Evolutionary conservation across 2,888 invertebrate species (phyloP), one percentile per base, ranked within the genome.

Genomic region (Tuberolachnus salignus): DNA sequence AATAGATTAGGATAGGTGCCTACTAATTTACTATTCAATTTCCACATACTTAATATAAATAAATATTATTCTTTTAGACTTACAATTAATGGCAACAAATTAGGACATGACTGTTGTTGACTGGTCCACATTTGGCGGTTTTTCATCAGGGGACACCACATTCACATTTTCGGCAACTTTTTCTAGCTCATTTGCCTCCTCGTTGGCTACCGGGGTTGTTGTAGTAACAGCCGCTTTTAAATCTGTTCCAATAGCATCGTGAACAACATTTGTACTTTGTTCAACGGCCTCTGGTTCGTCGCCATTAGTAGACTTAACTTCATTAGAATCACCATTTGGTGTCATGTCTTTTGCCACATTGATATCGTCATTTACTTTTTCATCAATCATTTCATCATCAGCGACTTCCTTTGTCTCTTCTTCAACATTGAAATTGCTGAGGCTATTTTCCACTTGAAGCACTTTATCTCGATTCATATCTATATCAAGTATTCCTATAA

Each of bases 1-100:
- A n/a, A n/a, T n/a, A n/a, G n/a, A n/a, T n/a, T n/a, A n/a, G n/a
- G n/a, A n/a, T n/a, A n/a, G n/a, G n/a, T n/a, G n/a, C n/a, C n/a
- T n/a, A n/a, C n/a, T n/a, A n/a, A n/a, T n/a, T n/a, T n/a, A n/a
- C n/a, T n/a, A n/a, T n/a, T n/a, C n/a, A n/a, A n/a, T n/a, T n/a
- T n/a, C n/a, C n/a, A n/a, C n/a, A n/a, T n/a, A n/a, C n/a, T n/a
- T n/a, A n/a, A n/a, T n/a, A n/a, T n/a, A n/a, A n/a, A n/a, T n/a
- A n/a, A n/a, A n/a, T n/a, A n/a, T n/a, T n/a, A n/a, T 46, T 10
- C 46, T 46, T 14, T 42, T 53, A 34, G 34, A 70, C 73, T 73
- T 53, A 73, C 73, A 16, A 73, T 63, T 73, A 73, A 63, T 73
- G 73, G 59, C 57, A 69, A 78, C 59, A 72, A 67, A 59, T 78